These are phyloP conservation scores for Drosophila peninsularis DNA, from an alignment of 2,888 invertebrate genomes.

Conservation along the genomic window DNA sequence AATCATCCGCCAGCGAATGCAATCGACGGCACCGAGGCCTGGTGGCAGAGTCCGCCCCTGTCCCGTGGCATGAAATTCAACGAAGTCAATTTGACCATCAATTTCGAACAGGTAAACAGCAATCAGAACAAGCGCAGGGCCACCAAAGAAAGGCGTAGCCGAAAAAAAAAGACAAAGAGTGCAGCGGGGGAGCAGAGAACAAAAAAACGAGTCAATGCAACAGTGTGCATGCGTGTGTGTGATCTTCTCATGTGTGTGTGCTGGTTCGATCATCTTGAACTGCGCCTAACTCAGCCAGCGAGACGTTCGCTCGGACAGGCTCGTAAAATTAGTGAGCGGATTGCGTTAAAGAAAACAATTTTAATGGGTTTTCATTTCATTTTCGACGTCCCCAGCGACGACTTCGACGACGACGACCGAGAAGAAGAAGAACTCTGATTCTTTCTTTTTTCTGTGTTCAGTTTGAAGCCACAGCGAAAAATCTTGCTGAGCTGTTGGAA, in stretches of 20 bases:
- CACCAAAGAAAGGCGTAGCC: conserved; percentile 50
- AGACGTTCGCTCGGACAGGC: conserved; percentile 42
- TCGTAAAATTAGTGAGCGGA: conserved; percentile 62
- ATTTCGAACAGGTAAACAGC: conserved; percentile 94
- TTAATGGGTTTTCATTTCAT: conserved; percentile 73
- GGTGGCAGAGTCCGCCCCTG: conserved; percentile 99
- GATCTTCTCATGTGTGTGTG: conserved; percentile 37
- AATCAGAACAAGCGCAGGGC: conserved; percentile 14
- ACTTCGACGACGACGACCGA: no score
- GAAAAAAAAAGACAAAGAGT: conserved; percentile 21
- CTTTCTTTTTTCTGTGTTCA: conserved; percentile 9
- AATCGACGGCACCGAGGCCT: conserved; percentile 97
- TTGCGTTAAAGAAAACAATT: conserved; percentile 55
- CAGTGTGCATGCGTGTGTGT: conserved; percentile 19
- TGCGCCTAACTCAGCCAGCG: conserved; percentile 24
- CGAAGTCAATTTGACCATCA: conserved; percentile 98
- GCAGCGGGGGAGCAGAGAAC: conserved; percentile 7
- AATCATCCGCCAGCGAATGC: conserved; percentile 96
- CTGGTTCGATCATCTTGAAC: conserved; percentile 43
- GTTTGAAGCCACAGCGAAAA: conserved; percentile 46
- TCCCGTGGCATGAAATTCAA: conserved; percentile 98
- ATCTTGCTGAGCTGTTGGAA: conserved; percentile 65
- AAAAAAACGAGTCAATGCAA: conserved; percentile 55
- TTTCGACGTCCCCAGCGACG: conserved; percentile 49
- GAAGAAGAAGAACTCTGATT: conserved; percentile 1